phyloP scores from a whole-genome alignment of 2,797 vertebrate species.

The Knipowitschia caucasica region DNA sequence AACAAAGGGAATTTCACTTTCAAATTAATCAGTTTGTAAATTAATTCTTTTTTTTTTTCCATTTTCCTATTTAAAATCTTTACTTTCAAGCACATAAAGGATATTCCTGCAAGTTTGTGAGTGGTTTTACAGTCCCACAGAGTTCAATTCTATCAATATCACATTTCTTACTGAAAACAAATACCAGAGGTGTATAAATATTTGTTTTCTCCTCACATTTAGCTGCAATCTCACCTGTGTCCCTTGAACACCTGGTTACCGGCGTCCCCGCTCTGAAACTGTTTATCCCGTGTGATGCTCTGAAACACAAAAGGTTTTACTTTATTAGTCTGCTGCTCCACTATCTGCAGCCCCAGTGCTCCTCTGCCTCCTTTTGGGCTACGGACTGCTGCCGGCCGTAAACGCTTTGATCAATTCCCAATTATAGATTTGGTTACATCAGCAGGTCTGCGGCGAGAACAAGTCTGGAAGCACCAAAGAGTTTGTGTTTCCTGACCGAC shows the following conservation, averaged over 20 bases:
- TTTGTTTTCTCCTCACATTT: no score
- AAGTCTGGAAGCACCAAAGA: conserved; percentile 5
- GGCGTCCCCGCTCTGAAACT: conserved; percentile 84
- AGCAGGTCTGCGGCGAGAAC: conserved; percentile 7
- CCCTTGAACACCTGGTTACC: conserved; percentile 88
- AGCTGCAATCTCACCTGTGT: conserved; percentile 79
- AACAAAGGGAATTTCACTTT: no score
- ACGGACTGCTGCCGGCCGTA: conserved; percentile 18
- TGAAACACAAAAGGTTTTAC: conserved; percentile 40
- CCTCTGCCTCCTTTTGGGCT: not conserved
- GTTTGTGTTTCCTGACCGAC: not conserved
- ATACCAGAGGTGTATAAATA: no score
- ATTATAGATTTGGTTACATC: conserved; percentile 24
- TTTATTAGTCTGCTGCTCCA: conserved; percentile 10
- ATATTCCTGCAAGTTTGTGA: no score
- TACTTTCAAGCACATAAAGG: no score
- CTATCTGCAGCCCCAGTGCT: conserved; percentile 8
- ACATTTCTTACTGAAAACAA: no score
- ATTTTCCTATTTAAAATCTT: no score
- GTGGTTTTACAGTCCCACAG: no score
- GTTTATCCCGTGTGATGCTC: conserved; percentile 83
- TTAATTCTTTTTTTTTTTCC: no score
- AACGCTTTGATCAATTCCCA: conserved; percentile 41
- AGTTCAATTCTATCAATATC: no score
- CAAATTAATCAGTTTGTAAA: no score